These are phyloP conservation scores for Tympanuchus pallidicinctus DNA, from an alignment of 2,113 vertebrate species.

Conservation along the genomic window DNA sequence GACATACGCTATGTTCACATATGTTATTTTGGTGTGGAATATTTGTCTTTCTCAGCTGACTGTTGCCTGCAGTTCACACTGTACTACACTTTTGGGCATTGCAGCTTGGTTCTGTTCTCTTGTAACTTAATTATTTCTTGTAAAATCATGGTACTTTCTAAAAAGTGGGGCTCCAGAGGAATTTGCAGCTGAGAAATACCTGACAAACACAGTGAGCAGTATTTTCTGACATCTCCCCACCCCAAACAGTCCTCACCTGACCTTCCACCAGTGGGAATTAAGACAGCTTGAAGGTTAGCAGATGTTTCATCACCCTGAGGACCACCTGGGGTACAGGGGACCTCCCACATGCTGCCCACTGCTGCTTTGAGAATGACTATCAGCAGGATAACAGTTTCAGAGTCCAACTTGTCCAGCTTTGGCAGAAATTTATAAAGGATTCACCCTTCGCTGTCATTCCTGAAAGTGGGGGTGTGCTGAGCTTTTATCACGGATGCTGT, in stretches of 20 bases:
- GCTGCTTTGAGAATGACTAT: background rate
- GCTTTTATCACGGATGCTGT: background rate
- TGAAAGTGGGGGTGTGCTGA: background rate
- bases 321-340: background rate
- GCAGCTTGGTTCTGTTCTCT: background rate
- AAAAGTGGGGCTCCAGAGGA: rapidly evolving
- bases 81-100: background rate
- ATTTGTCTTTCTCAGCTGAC: background rate
- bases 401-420: background rate
- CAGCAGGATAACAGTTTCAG: rapidly evolving
- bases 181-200: background rate
- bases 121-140: background rate
- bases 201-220: background rate
- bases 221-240: background rate
- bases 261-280: background rate
- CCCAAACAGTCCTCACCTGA: background rate
- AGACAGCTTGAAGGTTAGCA: background rate
- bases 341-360: background rate
- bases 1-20: background rate
- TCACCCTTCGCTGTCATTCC: background rate
- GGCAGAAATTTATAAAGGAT: background rate
- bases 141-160: background rate
- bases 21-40: background rate
- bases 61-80: background rate
- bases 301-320: background rate